A percentile compares a stretch with the other conserved stretches of the same genome.
These are phyloP conservation scores for Phyllostomus hastatus DNA, from an alignment of 2,113 vertebrate species.

Conservation along the genomic window DNA sequence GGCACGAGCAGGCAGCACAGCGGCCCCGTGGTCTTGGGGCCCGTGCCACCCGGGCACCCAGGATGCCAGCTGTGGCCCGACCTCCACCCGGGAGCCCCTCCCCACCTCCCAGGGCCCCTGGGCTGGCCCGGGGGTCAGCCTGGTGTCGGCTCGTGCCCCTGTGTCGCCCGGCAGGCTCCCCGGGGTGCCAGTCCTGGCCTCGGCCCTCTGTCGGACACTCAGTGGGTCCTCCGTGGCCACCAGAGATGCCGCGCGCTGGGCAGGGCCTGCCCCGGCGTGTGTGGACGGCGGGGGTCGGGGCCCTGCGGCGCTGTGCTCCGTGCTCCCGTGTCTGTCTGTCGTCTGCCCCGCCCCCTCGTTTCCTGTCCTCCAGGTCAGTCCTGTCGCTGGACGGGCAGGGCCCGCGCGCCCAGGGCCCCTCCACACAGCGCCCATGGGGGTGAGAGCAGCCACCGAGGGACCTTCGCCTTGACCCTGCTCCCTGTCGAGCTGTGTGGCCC, in stretches of 20 bases:
- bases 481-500: neutral
- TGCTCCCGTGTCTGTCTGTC: neutral
- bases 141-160: neutral
- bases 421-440: neutral
- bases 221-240: fast-evolving
- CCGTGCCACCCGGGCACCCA: fast-evolving
- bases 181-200: too few relatives aligned
- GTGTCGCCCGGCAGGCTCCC: neutral
- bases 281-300: neutral
- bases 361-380: neutral
- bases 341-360: neutral
- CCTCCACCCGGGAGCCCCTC: too few relatives aligned
- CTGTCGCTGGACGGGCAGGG: fast-evolving
- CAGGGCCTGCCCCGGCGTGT: neutral
- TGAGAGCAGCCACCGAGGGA: neutral
- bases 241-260: neutral
- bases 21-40: neutral
- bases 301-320: neutral
- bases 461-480: neutral
- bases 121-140: neutral
- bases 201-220: fast-evolving
- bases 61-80: neutral
- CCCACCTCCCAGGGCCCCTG: neutral
- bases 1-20: neutral
- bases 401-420: neutral